Percentiles rank a stretch among this genome's conserved stretches.
phyloP scores from a whole-genome alignment of 2,888 invertebrate species.

The Cataglyphis livida region DNA sequence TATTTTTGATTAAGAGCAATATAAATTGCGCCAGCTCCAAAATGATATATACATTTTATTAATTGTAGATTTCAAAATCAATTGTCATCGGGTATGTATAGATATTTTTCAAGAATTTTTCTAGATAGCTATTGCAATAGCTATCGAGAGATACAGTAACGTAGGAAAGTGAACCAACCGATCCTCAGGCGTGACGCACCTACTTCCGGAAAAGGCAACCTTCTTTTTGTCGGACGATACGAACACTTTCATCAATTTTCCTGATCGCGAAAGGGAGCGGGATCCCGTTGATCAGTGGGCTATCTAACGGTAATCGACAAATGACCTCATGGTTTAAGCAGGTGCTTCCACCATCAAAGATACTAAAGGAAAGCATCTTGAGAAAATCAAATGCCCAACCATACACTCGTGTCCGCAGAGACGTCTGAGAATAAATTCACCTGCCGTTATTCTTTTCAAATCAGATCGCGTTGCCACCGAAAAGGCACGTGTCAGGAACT shows the following conservation, averaged over 20 bases:
- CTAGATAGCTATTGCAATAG: neutral
- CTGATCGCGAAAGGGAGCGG: conserved; percentile 32
- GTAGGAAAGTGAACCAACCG: conserved; percentile 81
- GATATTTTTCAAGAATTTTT: neutral
- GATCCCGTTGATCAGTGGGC: conserved; percentile 69
- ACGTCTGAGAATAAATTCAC: conserved; percentile 59
- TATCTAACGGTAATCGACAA: conserved; percentile 74
- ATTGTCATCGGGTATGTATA: neutral
- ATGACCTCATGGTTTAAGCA: conserved; percentile 54
- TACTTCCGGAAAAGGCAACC: conserved; percentile 64
- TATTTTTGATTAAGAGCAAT: no score
- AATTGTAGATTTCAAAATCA: neutral
- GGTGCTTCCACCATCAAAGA: conserved; percentile 20
- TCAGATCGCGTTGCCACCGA: conserved; percentile 70
- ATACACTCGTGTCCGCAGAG: neutral
- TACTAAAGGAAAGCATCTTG: conserved; percentile 30
- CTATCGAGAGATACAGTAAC: conserved; percentile 24
- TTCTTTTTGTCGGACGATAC: conserved; percentile 53
- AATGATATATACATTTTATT: neutral
- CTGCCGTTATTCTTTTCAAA: conserved; percentile 73
- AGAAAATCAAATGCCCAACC: conserved; percentile 50
- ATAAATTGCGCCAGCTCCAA: no score
- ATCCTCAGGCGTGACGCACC: conserved; percentile 61
- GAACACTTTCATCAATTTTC: conserved; percentile 78
- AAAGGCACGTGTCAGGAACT: conserved; percentile 65